phyloP scores from a whole-genome alignment of 1,140 invertebrate species.

The Elymnias hypermnestra region DNA sequence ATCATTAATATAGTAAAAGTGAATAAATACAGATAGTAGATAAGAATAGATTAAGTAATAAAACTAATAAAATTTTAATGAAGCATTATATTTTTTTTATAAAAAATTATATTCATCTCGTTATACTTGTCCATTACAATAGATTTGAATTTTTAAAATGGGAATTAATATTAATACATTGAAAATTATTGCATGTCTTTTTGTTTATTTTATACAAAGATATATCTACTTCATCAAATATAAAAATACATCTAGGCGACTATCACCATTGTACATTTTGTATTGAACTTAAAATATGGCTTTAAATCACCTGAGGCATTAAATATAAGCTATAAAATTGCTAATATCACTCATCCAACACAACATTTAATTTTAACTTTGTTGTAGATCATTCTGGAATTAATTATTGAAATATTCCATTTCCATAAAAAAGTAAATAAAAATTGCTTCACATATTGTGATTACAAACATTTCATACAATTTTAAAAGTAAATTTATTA shows the following conservation, averaged over 20 bases:
- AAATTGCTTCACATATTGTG: no score
- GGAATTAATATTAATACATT: constrained; percentile 22
- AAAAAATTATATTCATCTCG: constrained; percentile 66
- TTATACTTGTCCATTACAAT: constrained; percentile 55
- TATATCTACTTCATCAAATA: constrained; percentile 27
- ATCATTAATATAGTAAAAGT: not conserved
- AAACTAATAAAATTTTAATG: constrained; percentile 37
- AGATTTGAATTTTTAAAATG: constrained; percentile 35
- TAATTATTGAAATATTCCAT: no score
- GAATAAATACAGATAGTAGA: no score
- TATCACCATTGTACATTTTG: constrained; percentile 46
- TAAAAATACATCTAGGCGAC: constrained; percentile 47
- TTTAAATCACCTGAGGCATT: constrained; percentile 26
- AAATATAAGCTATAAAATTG: not conserved
- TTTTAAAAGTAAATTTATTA: no score
- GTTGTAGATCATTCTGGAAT: no score
- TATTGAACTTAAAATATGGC: constrained; percentile 55
- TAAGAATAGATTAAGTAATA: constrained; percentile 31
- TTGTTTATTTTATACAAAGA: constrained; percentile 16
- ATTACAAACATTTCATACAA: no score
- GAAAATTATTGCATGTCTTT: constrained; percentile 48
- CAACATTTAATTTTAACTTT: not conserved
- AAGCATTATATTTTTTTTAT: constrained; percentile 66
- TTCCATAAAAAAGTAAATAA: no score
- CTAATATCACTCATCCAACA: no score